phyloP scores from a whole-genome alignment of 2,888 invertebrate genomes.

The Cephalotes varians region DNA sequence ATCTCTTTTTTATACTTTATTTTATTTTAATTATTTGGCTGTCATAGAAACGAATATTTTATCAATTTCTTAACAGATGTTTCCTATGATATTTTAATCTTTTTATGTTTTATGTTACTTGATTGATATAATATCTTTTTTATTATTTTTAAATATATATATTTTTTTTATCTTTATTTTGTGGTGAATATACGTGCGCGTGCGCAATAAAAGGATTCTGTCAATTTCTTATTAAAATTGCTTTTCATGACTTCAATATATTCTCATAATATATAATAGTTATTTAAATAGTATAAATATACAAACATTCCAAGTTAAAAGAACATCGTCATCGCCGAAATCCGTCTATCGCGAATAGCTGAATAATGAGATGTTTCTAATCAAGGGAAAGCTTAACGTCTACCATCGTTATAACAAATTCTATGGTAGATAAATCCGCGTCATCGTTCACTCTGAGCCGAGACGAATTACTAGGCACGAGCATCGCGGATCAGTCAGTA shows the following conservation, averaged over 20 bases:
- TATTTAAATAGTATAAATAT: constrained; percentile 7
- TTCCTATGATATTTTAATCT: neutral
- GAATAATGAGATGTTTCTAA: constrained; percentile 47
- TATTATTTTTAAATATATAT: neutral
- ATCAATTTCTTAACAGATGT: neutral
- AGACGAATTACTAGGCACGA: constrained; percentile 44
- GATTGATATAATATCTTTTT: neutral
- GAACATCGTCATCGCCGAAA: constrained; percentile 45
- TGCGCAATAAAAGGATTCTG: constrained; percentile 5
- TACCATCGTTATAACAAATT: constrained; percentile 32
- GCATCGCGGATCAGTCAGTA: constrained; percentile 37
- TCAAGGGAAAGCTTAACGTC: constrained; percentile 18
- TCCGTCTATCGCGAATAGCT: constrained; percentile 34
- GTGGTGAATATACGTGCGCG: neutral
- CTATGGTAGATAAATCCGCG: constrained; percentile 40
- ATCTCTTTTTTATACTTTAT: neutral
- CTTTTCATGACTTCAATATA: constrained; percentile 1
- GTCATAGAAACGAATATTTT: neutral
- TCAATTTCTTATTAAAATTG: neutral
- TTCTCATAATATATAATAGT: constrained; percentile 2
- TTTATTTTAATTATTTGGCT: neutral
- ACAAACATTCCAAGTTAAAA: constrained; percentile 7
- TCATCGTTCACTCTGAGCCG: constrained; percentile 34
- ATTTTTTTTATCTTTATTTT: constrained; percentile 4
- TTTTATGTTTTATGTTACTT: neutral